phyloP scores from a whole-genome alignment of 2,797 vertebrate genomes.

The Onychomys arenicola region DNA sequence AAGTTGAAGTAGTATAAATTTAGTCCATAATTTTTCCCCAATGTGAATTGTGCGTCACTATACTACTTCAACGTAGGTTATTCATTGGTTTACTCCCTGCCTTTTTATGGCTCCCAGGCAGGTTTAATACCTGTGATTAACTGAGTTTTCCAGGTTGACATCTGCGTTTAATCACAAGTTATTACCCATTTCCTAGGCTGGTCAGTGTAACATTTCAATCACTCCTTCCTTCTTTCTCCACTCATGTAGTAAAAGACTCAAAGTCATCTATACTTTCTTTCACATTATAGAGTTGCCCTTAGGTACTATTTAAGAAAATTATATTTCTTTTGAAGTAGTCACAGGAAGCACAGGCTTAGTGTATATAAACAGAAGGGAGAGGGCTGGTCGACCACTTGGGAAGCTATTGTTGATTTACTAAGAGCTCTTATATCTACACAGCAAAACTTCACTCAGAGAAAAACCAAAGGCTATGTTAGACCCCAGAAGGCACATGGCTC shows the following conservation, averaged over 20 bases:
- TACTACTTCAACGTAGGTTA: neutral
- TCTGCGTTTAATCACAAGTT: constrained; percentile 86
- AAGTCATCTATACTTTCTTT: constrained; percentile 64
- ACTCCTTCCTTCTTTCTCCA: constrained; percentile 77
- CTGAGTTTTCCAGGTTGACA: constrained; percentile 81
- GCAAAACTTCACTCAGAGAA: constrained; percentile 11
- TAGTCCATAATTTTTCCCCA: constrained; percentile 50
- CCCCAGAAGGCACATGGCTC: neutral
- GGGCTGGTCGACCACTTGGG: neutral
- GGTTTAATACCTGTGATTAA: constrained; percentile 80
- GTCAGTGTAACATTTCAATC: constrained; percentile 81
- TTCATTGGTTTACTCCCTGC: constrained; percentile 67
- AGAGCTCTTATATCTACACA: constrained; percentile 21
- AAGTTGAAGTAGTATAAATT: constrained; percentile 68
- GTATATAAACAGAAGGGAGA: constrained; percentile 14
- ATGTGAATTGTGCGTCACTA: constrained; percentile 62
- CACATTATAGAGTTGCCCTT: constrained; percentile 8
- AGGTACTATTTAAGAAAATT: constrained; percentile 74
- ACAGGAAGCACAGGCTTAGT: constrained; percentile 73
- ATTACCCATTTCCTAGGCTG: constrained; percentile 84
- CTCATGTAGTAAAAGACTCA: constrained; percentile 75
- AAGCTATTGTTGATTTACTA: constrained; percentile 64
- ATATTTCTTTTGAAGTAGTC: constrained; percentile 79
- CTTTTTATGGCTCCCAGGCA: constrained; percentile 73
- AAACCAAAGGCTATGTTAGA: constrained; percentile 38